Base-by-base conservation (phyloP, 1,140 invertebrate genomes). In the Steinernema feltiae region DNA sequence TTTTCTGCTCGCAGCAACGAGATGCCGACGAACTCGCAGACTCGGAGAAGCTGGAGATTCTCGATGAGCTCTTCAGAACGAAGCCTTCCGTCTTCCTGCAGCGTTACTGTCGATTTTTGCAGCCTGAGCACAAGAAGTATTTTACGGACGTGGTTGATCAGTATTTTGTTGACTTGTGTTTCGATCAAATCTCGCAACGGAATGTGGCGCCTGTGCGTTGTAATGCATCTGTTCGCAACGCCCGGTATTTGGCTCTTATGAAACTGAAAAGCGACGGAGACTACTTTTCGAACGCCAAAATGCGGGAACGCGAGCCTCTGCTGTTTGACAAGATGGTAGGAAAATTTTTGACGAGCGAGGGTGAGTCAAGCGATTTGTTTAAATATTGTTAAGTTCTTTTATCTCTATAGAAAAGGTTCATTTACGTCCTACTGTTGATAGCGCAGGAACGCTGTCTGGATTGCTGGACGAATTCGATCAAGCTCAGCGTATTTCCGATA, bases 221-320 rank as follows among this genome's bases (percentile, higher is more conserved):
- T 30, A 35, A 31, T 72, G 73, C n/a, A 1, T n/a, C 3, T 18
- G 32, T 71, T n/a, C 46, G 90, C 89, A 94, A 95, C 87, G 88
- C 93, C 79, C 88, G 94, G 69, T 96, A 91, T 86, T 90, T 91
- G 84, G 94, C 93, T 12, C 88, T 96, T 83, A 90, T 92, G 80
- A 88, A 90, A 81, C 86, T 97, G 48, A 88, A 93, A 48, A 84
- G 88, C 29, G 89, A 91, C 75, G 89, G 91, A 46, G 88, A 90
- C 30, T 96, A 96, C 87, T 97, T 97, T 82, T 92, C 91, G 86
- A 93, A 95, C 85, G 90, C 90, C 75, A 92, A 94, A 89, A 97
- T 97, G 94, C 93, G 93, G 90, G 91, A 91, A 80, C 87, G 94
- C 78, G 93, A 94, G 87, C 94, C 94, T 0, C 88, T 93, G 71